Base-by-base conservation (phyloP, 2,113 vertebrate genomes). In the Ia io region DNA sequence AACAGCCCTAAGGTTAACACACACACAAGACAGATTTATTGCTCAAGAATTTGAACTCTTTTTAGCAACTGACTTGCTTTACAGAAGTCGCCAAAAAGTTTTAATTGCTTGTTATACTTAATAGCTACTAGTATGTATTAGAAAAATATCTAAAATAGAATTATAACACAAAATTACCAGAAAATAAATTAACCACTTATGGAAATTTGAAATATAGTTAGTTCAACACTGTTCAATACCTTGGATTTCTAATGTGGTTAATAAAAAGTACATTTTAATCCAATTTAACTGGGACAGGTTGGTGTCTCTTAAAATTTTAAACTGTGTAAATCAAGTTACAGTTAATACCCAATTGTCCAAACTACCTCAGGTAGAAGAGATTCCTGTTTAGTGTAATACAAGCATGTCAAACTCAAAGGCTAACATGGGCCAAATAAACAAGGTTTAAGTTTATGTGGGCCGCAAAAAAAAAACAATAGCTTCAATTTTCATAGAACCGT, bases 131-230 rank as follows among this genome's bases (percentile, higher is more conserved):
- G 5, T 51, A 86, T 70, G 53, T 63, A 69, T 47, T 76, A 47
- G n/a, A 79, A 95, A 95, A 88, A 56, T 30, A 83, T 11, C 12
- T 84, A 91, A 93, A 88, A 84, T 35, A 80, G 69, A 94, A 69
- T 4, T 74, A 5, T 70, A 74, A 51, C 44, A 86, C 28, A 90
- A 59, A 83, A 78, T 32, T 51, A 71, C 2, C 5, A 80, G 16
- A 76, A 87, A 95, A 69, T 61, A 88, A 88, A 77, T 74, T 47
- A 85, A 85, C 32, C 88, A 88, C 37, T 73, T 40, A 77, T 37
- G 17, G 25, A 67, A 37, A 35, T 88, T 88, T 90, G 20, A 93
- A 95, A 78, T 25, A 42, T 1, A 84, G 35, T 40, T 1, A 44
- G 32, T 49, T 90, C 65, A 85, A 93, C 9, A 93, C 37, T 76